Evolutionary conservation across 2,888 invertebrate genomes (phyloP).

Genomic region (Platynereis dumerilii): DNA sequence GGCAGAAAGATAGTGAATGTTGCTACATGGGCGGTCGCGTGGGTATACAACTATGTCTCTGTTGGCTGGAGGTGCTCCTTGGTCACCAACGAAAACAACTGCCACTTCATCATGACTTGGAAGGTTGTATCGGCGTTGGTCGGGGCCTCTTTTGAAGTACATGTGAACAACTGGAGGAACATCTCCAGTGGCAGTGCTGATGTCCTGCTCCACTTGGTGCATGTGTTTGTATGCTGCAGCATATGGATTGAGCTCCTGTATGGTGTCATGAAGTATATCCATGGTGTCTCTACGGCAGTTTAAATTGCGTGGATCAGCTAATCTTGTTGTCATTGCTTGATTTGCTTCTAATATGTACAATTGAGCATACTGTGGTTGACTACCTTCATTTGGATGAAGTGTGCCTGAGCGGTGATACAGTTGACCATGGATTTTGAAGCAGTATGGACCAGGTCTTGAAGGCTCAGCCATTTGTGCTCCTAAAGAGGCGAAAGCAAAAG

Average conservation of each 20-base stretch:
- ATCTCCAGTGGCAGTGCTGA: background rate
- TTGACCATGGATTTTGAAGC: background rate
- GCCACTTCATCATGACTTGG: background rate
- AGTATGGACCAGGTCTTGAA: background rate
- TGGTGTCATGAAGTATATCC: background rate
- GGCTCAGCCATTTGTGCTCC: background rate
- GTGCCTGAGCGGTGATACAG: constrained; percentile 2
- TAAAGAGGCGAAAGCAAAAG: background rate
- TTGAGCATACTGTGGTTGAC: background rate
- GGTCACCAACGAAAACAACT: background rate
- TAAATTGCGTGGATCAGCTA: background rate
- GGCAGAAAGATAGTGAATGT: background rate
- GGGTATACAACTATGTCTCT: background rate
- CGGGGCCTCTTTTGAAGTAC: background rate
- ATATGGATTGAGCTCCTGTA: background rate
- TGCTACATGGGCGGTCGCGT: background rate
- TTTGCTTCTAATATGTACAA: no score
- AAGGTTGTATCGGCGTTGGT: background rate
- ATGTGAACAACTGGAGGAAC: background rate
- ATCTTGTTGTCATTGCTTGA: background rate
- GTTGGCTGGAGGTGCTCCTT: background rate
- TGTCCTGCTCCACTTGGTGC: background rate
- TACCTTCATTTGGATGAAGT: background rate
- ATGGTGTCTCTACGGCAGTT: background rate
- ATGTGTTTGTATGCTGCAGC: constrained; percentile 2